Evolutionary conservation across 2,113 vertebrate species (phyloP), one percentile per base, ranked within the genome.

Genomic region (Ageneiosus marmoratus): DNA sequence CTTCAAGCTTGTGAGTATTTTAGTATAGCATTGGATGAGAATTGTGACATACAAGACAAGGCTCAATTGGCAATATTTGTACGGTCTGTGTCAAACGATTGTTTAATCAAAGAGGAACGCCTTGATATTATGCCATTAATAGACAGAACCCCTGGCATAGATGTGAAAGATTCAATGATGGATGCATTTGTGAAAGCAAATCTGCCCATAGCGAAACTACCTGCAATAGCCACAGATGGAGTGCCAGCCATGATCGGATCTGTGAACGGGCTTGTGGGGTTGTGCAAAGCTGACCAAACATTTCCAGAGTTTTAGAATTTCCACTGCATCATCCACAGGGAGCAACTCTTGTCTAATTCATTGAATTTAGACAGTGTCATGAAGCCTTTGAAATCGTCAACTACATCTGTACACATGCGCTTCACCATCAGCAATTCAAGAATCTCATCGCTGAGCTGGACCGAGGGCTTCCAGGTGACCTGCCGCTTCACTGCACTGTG

Each of bases 331-430:
- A 58, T 58, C 56, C 22, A 58, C 56, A 58, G 56, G 22, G 22
- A n/a, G 56, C 56, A 58, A 58, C 56, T n/a, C 24, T 6, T 58
- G 24, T 58, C 63, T 65, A 65, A 65, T 16, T 65, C 27, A n/a
- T 58, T 58, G 79, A 81, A 44, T 63, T 44, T 50, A 37, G 32
- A n/a, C n/a, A n/a, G n/a, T n/a, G n/a, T n/a, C n/a, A n/a, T n/a
- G n/a, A 41, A 41, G 37, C 37, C 37, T 41, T 2, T 41, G 37
- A 41, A 41, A 41, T 41, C 37, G 37, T 41, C 37, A 41, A 41
- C 37, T 41, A 41, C 37, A 41, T 41, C 37, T 5, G 37, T 41
- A 41, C 37, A 41, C 37, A 41, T 41, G 37, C 37, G 37, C 37
- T 3, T 41, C 37, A 41, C 37, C 37, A 41, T 5, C 5, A 5